Conservation (phyloP, 2,113 vertebrate genomes). For the Elaphurus davidianus region DNA sequence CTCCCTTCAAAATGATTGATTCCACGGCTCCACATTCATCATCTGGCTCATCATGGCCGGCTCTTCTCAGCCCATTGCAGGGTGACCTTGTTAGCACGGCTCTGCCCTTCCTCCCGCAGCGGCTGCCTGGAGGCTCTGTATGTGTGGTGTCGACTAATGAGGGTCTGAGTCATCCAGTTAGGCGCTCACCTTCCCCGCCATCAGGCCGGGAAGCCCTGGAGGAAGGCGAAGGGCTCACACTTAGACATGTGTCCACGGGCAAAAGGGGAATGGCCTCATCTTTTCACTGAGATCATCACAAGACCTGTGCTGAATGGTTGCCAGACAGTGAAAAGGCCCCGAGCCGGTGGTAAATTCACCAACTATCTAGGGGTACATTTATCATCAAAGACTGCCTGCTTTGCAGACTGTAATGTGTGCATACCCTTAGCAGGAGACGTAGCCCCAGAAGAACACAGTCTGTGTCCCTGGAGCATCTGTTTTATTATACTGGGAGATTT, state of each 20-base stretch:
- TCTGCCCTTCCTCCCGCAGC: background rate
- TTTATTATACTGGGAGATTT: background rate
- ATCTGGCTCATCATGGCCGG: constrained; percentile 54
- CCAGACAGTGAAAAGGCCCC: background rate
- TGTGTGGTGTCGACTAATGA: background rate
- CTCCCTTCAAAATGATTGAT: constrained; percentile 66
- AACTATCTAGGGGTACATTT: background rate
- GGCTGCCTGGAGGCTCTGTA: background rate
- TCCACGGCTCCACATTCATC: constrained; percentile 57
- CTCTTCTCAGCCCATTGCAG: background rate
- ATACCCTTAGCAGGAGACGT: background rate
- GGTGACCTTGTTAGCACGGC: constrained; percentile 37
- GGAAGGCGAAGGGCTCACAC: background rate
- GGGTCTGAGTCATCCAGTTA: constrained; percentile 33
- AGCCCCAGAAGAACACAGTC: background rate
- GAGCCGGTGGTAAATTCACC: background rate
- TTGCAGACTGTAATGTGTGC: background rate
- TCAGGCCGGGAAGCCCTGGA: background rate
- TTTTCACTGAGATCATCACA: background rate
- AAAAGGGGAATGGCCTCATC: background rate
- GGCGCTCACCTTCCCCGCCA: background rate
- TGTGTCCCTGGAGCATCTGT: background rate
- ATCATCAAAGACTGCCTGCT: background rate
- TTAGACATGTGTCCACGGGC: background rate
- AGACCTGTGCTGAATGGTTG: background rate